A percentile compares a stretch with the other conserved stretches of the same genome.
Evolutionary conservation across 2,797 vertebrate genomes (phyloP).

Genomic region (Acanthurus lineatus): DNA sequence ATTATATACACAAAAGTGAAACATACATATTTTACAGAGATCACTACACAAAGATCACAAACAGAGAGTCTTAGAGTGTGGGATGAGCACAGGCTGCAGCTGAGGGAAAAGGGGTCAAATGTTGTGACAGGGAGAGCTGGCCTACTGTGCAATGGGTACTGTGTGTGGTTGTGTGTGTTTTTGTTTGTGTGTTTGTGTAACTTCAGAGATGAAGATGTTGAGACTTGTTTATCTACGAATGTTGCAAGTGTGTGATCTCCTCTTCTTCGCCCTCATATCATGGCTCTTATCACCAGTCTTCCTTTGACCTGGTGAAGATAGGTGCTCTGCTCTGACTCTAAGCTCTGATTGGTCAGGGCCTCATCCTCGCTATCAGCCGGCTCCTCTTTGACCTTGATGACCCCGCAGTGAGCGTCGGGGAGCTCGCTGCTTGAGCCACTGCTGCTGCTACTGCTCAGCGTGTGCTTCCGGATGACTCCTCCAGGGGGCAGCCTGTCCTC

Average conservation of each 20-base stretch:
- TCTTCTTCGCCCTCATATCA: conserved; percentile 88
- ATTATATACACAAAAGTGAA: conserved; percentile 85
- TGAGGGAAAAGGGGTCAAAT: conserved; percentile 62
- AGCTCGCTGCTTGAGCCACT: conserved; percentile 85
- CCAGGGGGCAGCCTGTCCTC: conserved; percentile 90
- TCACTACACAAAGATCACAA: conserved; percentile 85
- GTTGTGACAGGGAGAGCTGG: conserved; percentile 61
- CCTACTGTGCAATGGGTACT: conserved; percentile 73
- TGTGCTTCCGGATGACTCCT: conserved; percentile 87
- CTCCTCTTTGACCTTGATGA: conserved; percentile 97
- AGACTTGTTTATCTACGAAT: conserved; percentile 74
- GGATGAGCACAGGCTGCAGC: conserved; percentile 56
- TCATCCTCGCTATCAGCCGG: conserved; percentile 94
- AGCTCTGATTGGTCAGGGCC: conserved; percentile 89
- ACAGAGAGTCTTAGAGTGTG: conserved; percentile 71
- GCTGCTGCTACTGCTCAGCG: conserved; percentile 88
- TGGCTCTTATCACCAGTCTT: conserved; percentile 96
- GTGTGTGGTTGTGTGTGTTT: conserved; percentile 48
- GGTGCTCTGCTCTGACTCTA: conserved; percentile 91
- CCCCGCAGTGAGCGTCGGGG: conserved; percentile 85
- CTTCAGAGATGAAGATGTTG: conserved; percentile 53
- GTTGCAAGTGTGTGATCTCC: conserved; percentile 75
- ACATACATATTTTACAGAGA: conserved; percentile 85
- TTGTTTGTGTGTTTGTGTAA: conserved; percentile 32
- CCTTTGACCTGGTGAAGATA: conserved; percentile 99